Conservation (phyloP, 2,797 vertebrate species). For the Chromis chromis region DNA sequence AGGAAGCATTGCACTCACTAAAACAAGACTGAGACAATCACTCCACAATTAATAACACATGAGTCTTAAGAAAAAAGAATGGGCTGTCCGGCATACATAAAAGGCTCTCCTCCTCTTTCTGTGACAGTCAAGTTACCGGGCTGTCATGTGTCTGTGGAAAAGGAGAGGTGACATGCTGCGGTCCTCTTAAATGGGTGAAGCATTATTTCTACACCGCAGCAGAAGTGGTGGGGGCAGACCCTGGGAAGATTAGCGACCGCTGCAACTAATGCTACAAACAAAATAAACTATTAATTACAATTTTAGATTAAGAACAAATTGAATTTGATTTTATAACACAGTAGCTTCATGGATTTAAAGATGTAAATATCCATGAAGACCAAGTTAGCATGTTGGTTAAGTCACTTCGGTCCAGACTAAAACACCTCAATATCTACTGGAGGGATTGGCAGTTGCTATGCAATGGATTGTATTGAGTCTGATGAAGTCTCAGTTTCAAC, state of each 20-base stretch:
- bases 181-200: conserved; percentile 37
- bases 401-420: too few relatives aligned
- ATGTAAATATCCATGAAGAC: neutral
- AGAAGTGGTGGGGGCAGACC: neutral
- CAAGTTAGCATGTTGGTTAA: neutral
- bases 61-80: conserved; percentile 75
- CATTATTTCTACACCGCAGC: neutral
- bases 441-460: too few relatives aligned
- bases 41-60: conserved; percentile 84
- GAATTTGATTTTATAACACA: too few relatives aligned
- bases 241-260: neutral
- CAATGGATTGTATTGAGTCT: neutral
- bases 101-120: conserved; percentile 58
- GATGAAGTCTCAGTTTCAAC: neutral
- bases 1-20: conserved; percentile 83
- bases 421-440: too few relatives aligned
- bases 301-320: neutral
- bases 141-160: conserved; percentile 55
- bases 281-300: neutral
- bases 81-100: conserved; percentile 63
- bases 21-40: conserved; percentile 83
- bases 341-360: neutral
- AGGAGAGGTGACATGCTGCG: conserved; percentile 50
- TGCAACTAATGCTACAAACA: neutral
- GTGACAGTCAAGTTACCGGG: conserved; percentile 53